Conservation (phyloP, 2,113 vertebrate species). For the Brevimyrus niger region DNA sequence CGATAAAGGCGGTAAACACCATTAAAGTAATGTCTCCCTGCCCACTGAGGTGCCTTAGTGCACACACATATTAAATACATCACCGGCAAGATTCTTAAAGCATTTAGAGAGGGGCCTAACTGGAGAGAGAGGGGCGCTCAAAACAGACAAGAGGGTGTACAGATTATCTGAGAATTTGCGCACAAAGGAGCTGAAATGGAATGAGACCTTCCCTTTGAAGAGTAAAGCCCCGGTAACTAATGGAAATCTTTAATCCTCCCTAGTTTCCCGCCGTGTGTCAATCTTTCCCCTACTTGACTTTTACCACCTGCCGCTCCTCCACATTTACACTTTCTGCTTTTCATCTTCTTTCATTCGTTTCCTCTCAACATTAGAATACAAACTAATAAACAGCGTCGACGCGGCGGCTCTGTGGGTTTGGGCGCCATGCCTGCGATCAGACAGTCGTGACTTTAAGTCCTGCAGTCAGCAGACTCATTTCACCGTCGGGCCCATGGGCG, state of each 20-base stretch:
- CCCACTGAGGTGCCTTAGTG: not conserved
- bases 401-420: not conserved
- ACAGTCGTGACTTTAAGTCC: not conserved
- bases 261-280: conserved; percentile 26
- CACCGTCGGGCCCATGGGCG: not conserved
- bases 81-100: conserved; percentile 30
- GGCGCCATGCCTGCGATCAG: not conserved
- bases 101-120: not conserved
- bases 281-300: conserved; percentile 19
- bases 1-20: conserved; percentile 21
- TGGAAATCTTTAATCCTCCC: conserved; percentile 23
- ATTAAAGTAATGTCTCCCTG: conserved; percentile 26
- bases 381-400: not conserved
- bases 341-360: not conserved
- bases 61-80: conserved; percentile 16
- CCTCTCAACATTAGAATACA: not conserved
- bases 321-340: conserved; percentile 18
- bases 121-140: not conserved
- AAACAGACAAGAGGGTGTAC: conserved; percentile 15
- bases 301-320: not conserved
- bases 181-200: conserved; percentile 26
- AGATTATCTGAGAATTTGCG: conserved; percentile 27
- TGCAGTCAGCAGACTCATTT: not conserved
- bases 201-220: conserved; percentile 11
- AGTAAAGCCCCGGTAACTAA: conserved; percentile 18